Percentiles rank a stretch among this genome's conserved stretches.
Conservation (phyloP, 2,113 vertebrate genomes). For the Fregetta grallaria region DNA sequence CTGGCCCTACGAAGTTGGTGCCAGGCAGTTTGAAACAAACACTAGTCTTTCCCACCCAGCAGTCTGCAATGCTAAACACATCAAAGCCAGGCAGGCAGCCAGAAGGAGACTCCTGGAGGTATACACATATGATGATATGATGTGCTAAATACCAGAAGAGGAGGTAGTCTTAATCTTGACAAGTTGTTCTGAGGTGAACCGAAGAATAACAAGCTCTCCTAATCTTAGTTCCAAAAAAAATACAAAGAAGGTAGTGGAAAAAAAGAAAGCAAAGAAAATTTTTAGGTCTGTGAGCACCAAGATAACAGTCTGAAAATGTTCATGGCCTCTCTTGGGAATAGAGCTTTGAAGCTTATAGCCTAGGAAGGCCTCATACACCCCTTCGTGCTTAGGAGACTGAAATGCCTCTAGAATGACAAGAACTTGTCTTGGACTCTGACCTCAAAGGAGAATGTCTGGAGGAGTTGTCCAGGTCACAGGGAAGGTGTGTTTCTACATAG, state of each 20-base stretch:
- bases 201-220: background rate
- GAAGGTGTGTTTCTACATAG: background rate
- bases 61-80: background rate
- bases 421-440: background rate
- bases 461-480: background rate
- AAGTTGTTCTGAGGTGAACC: background rate
- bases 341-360: background rate
- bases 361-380: background rate
- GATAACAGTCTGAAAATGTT: background rate
- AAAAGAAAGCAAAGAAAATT: background rate
- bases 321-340: background rate
- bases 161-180: background rate
- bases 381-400: background rate
- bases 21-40: conserved; percentile 12
- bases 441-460: background rate
- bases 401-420: background rate
- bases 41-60: background rate
- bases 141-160: background rate
- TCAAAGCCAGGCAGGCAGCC: background rate
- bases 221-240: background rate
- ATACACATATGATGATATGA: background rate
- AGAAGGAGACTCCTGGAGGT: background rate
- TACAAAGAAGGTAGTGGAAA: background rate
- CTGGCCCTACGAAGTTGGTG: background rate
- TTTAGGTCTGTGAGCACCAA: background rate